Evolutionary conservation across 2,113 vertebrate species (phyloP).

Genomic region (Noturus placidus): DNA sequence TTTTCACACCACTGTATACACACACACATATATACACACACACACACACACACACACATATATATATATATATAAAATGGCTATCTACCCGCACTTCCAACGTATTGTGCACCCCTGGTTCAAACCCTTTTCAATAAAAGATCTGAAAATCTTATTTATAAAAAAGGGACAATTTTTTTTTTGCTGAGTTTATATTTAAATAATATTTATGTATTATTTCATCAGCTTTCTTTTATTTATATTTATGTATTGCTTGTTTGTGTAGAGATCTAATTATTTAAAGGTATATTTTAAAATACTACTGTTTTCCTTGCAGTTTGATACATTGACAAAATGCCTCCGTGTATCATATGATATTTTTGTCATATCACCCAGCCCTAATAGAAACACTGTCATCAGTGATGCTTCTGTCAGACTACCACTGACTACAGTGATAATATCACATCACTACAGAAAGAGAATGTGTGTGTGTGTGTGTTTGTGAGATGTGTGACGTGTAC

Average conservation of each 20-base stretch:
- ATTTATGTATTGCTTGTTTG: neutral
- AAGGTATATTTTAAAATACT: neutral
- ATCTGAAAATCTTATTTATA: too few relatives aligned
- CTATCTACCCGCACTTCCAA: too few relatives aligned
- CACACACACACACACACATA: too few relatives aligned
- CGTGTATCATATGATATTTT: neutral
- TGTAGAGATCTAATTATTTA: neutral
- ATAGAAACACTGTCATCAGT: constrained; percentile 2
- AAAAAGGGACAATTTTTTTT: too few relatives aligned
- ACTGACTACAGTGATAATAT: neutral
- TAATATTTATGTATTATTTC: neutral
- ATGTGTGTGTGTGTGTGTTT: neutral
- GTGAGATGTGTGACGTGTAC: neutral
- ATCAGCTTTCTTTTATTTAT: neutral
- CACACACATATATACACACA: too few relatives aligned
- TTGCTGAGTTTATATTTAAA: neutral
- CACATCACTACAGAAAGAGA: neutral
- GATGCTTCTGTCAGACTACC: neutral
- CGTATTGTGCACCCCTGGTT: too few relatives aligned
- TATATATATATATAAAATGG: too few relatives aligned
- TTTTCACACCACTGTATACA: too few relatives aligned
- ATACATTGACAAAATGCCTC: neutral
- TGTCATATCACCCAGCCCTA: neutral
- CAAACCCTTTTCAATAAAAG: too few relatives aligned
- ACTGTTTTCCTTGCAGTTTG: neutral